A percentile compares a stretch with the other conserved stretches of the same genome.
Conservation (phyloP, 2,113 vertebrate species). For the Alethe castanea region DNA sequence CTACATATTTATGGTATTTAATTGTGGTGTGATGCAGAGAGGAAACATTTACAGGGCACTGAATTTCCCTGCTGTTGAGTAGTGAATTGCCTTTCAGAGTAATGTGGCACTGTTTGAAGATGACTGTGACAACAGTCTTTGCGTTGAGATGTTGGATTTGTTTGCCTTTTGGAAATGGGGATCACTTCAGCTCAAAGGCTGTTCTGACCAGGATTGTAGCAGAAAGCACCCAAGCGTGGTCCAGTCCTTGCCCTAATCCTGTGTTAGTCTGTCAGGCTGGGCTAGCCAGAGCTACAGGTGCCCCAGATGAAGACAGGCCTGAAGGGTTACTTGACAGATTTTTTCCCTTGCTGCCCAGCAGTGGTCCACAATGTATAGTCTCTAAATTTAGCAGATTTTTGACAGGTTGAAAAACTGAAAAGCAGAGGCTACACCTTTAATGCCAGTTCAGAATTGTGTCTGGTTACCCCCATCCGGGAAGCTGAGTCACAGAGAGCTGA, state of each 20-base stretch:
- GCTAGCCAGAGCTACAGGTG: background rate
- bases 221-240: background rate
- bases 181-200: background rate
- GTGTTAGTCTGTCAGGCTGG: background rate
- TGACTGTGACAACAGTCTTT: background rate
- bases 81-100: background rate
- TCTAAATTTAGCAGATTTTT: background rate
- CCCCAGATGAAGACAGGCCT: background rate
- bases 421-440: constrained; percentile 12
- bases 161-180: background rate
- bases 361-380: background rate
- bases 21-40: background rate
- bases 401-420: background rate
- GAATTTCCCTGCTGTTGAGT: background rate
- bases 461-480: constrained; percentile 22
- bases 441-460: constrained; percentile 17
- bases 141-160: background rate
- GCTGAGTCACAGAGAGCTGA: constrained; percentile 26
- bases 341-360: background rate
- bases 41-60: background rate
- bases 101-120: background rate
- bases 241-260: background rate
- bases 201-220: background rate
- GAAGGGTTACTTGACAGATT: background rate
- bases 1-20: background rate